Evolutionary conservation across 2,888 invertebrate genomes (phyloP).

Genomic region (Trichogramma evanescens): DNA sequence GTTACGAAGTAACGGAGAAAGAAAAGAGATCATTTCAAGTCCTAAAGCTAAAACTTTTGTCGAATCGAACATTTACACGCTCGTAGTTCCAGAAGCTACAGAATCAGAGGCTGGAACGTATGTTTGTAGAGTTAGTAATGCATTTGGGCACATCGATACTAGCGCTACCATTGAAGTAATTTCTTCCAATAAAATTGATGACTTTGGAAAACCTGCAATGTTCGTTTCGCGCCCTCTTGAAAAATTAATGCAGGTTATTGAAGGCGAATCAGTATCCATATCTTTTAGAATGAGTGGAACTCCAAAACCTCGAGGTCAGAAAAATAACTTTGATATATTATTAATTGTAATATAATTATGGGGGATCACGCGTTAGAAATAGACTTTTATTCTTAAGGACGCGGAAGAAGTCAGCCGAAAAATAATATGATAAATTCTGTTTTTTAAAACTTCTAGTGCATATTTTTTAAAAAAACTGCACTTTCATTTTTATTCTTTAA

Average conservation of each 20-base stretch:
- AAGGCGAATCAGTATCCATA: slow-evolving; percentile 75
- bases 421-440: no score
- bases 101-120: slow-evolving; percentile 70
- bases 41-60: slow-evolving; percentile 63
- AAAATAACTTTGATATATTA: slow-evolving; percentile 2
- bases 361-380: neutral
- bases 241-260: slow-evolving; percentile 64
- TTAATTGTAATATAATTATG: neutral
- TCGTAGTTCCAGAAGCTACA: slow-evolving; percentile 66
- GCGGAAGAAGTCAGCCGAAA: no score
- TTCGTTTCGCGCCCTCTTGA: slow-evolving; percentile 70
- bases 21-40: slow-evolving; percentile 52
- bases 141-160: slow-evolving; percentile 66
- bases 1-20: slow-evolving; percentile 53
- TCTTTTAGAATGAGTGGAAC: slow-evolving; percentile 77
- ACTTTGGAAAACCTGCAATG: slow-evolving; percentile 65
- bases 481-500: no score
- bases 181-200: slow-evolving; percentile 53
- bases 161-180: slow-evolving; percentile 67
- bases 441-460: no score
- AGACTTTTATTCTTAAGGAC: no score
- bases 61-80: slow-evolving; percentile 63
- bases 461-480: no score
- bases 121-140: slow-evolving; percentile 68
- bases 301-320: slow-evolving; percentile 76